Evolutionary conservation across 2,797 vertebrate genomes (phyloP).

Genomic region (Spinus pinus): DNA sequence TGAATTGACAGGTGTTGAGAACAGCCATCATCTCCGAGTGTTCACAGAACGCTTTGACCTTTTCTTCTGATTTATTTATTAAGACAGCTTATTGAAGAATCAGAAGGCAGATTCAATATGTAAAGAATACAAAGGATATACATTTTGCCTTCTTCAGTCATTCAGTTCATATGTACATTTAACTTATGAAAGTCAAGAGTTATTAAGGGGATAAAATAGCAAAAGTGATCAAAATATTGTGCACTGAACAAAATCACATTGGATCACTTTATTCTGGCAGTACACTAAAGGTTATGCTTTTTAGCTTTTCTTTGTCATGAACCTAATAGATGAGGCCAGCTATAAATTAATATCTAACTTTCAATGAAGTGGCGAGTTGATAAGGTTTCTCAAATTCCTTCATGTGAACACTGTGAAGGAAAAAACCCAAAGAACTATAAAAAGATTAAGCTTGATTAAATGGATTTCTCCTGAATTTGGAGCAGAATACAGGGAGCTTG

Average conservation of each 20-base stretch:
- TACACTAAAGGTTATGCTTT: neutral
- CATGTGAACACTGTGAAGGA: neutral
- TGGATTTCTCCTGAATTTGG: neutral
- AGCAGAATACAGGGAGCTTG: neutral
- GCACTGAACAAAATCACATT: neutral
- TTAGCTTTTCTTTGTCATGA: neutral
- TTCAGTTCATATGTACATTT: neutral
- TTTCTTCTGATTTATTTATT: neutral
- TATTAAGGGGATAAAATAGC: neutral
- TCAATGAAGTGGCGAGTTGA: neutral
- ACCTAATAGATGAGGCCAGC: neutral
- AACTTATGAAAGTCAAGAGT: neutral
- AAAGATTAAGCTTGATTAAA: neutral
- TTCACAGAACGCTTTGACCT: neutral
- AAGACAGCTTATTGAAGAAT: neutral
- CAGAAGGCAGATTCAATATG: neutral
- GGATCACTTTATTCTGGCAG: neutral
- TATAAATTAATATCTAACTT: neutral
- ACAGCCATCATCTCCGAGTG: neutral
- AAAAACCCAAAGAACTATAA: fast-evolving
- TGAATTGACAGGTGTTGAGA: neutral
- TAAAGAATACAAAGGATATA: neutral
- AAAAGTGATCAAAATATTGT: neutral
- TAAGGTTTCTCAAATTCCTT: neutral
- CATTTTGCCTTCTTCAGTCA: neutral